Evolutionary conservation across 2,797 vertebrate species (phyloP), one percentile per base, ranked within the genome.

Genomic region (Acropternis orthonyx): DNA sequence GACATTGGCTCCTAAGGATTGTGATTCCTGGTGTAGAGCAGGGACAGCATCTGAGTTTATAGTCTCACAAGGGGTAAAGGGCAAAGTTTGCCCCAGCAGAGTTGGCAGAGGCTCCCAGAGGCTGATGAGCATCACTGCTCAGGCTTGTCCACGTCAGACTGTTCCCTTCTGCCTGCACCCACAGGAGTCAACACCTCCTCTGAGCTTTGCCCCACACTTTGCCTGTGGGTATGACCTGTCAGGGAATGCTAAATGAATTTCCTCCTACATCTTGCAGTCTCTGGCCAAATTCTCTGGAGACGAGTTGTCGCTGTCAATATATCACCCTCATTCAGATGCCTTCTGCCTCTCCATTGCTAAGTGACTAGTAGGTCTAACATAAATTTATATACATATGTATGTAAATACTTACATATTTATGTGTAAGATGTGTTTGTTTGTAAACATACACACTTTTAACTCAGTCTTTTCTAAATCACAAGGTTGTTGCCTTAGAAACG

Each of bases 401-500:
- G 56, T 4, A 69, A 62, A 48, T 39, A 22, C 62, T 51, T 37
- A 17, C 23, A 37, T 72, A 86, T 88, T 85, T 85, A 69, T 43
- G 46, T 34, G n/a, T 48, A 28, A 78, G 91, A 54, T 24, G 14
- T 13, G 48, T 66, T 55, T 93, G 94, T 94, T 92, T 86, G 92
- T 95, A 96, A 96, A 95, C 85, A 94, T 2, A 3, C 59, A 59
- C 63, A 20, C 55, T 94, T 91, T 84, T 43, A 94, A 62, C 83
- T 91, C 69, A 3, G 73, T 15, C 83, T 82, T 90, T 90, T 46
- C 87, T 32, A 76, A 75, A 52, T 56, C 7, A 4, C 95, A 93
- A 94, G 91, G 93, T 94, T 88, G 95, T 92, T 90, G 89, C 92
- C 95, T 95, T 96, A 96, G 95, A 88, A 96, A 96, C 92, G 1